These are phyloP conservation scores for Pelodytes ibericus DNA, from an alignment of 2,797 vertebrate species.

Conservation along the genomic window DNA sequence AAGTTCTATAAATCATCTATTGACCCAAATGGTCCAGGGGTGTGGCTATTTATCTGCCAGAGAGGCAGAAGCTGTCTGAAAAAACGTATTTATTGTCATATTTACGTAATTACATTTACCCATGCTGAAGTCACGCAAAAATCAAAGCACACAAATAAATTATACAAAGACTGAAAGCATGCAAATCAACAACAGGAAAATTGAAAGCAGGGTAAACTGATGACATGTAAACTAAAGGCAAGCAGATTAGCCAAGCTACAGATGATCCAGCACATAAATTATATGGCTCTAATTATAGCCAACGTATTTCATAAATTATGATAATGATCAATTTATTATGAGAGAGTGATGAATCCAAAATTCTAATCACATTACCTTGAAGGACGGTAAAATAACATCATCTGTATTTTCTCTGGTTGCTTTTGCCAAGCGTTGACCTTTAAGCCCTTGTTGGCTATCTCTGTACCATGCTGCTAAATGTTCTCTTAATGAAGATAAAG, in stretches of 20 bases:
- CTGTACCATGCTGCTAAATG: conserved; percentile 1
- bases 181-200: background rate
- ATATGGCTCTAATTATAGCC: background rate
- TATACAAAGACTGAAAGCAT: background rate
- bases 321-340: background rate
- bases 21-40: background rate
- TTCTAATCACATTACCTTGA: background rate
- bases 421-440: conserved; percentile 13
- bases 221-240: background rate
- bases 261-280: background rate
- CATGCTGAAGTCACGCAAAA: background rate
- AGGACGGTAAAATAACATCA: background rate
- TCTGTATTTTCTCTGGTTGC: background rate
- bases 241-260: background rate
- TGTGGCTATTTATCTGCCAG: background rate
- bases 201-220: background rate
- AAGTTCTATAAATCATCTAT: no score
- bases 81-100: background rate
- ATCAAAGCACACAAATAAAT: background rate
- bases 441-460: background rate
- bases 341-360: background rate
- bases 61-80: background rate
- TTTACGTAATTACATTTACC: background rate
- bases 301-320: background rate
- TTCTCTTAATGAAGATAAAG: conserved; percentile 32